These are phyloP conservation scores for Holcopasites calliopsidis DNA, from an alignment of 1,140 invertebrate species.

Conservation along the genomic window DNA sequence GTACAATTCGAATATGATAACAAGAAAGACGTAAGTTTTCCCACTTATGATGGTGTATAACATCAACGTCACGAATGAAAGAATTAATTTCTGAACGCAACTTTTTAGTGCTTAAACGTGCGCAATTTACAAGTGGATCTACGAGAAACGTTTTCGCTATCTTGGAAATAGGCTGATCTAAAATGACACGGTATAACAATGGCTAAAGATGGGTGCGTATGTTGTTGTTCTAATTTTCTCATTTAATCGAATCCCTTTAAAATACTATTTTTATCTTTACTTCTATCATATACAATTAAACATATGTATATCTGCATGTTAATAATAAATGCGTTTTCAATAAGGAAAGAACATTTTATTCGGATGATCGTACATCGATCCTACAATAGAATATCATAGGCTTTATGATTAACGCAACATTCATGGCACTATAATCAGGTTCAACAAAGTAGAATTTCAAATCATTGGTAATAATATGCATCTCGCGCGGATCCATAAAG, in stretches of 20 bases:
- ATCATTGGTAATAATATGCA: conserved; percentile 12
- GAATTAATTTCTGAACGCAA: conserved; percentile 23
- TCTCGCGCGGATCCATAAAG: neutral
- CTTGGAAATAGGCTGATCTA: conserved; percentile 49
- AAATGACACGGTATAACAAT: neutral
- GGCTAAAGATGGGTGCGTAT: neutral
- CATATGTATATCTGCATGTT: conserved; percentile 1
- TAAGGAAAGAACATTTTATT: conserved; percentile 28
- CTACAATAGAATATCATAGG: conserved; percentile 35
- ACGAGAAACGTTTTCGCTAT: conserved; percentile 63
- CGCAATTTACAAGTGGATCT: conserved; percentile 81
- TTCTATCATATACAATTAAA: too few relatives aligned
- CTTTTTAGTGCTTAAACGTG: conserved; percentile 81
- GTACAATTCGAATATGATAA: conserved; percentile 60
- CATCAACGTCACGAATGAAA: neutral
- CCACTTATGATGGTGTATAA: neutral
- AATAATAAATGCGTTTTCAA: conserved; percentile 11
- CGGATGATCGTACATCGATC: conserved; percentile 5
- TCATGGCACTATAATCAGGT: conserved; percentile 58
- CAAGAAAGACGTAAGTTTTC: conserved; percentile 56
- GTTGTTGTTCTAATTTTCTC: too few relatives aligned
- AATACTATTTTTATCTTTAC: too few relatives aligned
- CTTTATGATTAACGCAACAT: conserved; percentile 15
- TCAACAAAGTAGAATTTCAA: conserved; percentile 44
- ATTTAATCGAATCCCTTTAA: too few relatives aligned